Evolutionary conservation across 2,888 invertebrate species (phyloP).

Genomic region (Galeruca laticollis): DNA sequence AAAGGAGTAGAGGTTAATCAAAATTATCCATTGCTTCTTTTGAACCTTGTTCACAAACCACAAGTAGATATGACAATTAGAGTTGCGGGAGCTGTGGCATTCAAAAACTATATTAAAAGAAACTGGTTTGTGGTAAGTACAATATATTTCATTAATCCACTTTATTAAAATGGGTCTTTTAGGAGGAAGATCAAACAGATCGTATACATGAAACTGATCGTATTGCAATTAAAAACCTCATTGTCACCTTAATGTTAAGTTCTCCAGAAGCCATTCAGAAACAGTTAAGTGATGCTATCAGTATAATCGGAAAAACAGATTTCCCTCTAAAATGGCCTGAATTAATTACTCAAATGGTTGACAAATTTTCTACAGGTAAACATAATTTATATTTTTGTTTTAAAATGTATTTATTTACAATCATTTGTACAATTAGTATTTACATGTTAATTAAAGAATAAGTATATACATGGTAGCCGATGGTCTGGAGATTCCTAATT

Average conservation of each 20-base stretch:
- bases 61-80: conserved; percentile 85
- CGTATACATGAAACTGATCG: conserved; percentile 86
- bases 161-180: conserved; percentile 42
- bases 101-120: conserved; percentile 96
- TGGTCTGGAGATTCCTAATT: too few species aligned
- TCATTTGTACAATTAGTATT: too few species aligned
- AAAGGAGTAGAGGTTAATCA: conserved; percentile 91
- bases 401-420: too few species aligned
- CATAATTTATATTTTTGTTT: too few species aligned
- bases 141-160: neutral
- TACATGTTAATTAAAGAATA: too few species aligned
- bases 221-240: conserved; percentile 82
- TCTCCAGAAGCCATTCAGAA: conserved; percentile 92
- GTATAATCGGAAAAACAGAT: conserved; percentile 95
- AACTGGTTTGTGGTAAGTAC: conserved; percentile 90
- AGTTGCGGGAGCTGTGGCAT: conserved; percentile 91
- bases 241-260: conserved; percentile 92
- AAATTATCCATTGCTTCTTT: conserved; percentile 88
- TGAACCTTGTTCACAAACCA: conserved; percentile 88
- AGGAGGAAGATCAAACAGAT: conserved; percentile 80
- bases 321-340: conserved; percentile 98
- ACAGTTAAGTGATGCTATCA: conserved; percentile 95
- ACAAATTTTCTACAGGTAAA: conserved; percentile 84
- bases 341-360: conserved; percentile 92
- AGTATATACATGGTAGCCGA: too few species aligned